Evolutionary conservation across 2,797 vertebrate genomes (phyloP).

Genomic region (Eulemur albifrons): DNA sequence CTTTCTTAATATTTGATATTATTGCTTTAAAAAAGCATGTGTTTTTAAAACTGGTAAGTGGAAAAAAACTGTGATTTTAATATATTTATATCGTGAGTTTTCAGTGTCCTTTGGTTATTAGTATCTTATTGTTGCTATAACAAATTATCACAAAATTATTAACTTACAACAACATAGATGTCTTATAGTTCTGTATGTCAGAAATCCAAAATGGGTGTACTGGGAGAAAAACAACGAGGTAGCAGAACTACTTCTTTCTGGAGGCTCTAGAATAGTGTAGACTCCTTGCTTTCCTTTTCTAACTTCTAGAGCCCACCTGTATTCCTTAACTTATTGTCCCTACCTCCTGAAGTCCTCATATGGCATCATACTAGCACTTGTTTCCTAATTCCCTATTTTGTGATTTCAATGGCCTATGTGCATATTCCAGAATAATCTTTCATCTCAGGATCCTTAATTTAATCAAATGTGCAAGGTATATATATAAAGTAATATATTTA

Average conservation of each 20-base stretch:
- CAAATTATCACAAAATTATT: background rate
- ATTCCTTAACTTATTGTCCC: background rate
- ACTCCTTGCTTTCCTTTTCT: background rate
- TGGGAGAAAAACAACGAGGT: background rate
- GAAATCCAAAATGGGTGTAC: background rate
- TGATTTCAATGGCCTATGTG: background rate
- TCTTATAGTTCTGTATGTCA: background rate
- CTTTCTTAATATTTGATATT: background rate
- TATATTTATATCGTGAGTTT: background rate
- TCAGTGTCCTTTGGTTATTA: background rate
- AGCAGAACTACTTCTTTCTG: background rate
- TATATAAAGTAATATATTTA: background rate
- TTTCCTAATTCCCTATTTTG: background rate
- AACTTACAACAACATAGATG: background rate
- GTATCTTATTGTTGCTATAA: background rate
- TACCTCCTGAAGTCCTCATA: background rate
- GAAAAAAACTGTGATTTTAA: background rate
- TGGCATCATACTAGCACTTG: background rate
- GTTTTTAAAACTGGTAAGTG: background rate
- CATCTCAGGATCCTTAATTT: background rate
- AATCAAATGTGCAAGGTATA: background rate
- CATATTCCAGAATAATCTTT: background rate
- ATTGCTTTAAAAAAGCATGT: background rate
- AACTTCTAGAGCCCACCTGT: background rate
- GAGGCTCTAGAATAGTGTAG: background rate